phyloP scores from a whole-genome alignment of 2,797 vertebrate species.

The Darevskia mixta region DNA sequence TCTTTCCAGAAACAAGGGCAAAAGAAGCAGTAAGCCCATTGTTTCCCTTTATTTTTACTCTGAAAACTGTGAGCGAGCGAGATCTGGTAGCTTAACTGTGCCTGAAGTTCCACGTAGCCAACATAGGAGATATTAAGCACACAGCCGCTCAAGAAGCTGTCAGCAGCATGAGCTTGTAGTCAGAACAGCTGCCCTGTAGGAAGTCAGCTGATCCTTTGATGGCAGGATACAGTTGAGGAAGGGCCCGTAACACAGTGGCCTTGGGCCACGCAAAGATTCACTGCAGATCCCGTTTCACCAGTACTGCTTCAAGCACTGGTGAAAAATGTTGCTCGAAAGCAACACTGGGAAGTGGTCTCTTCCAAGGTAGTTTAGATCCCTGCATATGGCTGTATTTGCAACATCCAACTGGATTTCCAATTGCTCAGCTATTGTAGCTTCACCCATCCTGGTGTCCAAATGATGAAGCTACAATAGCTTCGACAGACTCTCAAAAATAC shows the following conservation, averaged over 20 bases:
- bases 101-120: neutral
- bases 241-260: neutral
- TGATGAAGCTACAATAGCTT: neutral
- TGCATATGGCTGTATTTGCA: neutral
- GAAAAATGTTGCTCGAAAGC: neutral
- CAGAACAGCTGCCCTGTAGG: neutral
- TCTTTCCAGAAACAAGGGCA: neutral
- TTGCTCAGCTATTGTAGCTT: neutral
- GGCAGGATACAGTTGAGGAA: slow-evolving; percentile 1
- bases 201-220: neutral
- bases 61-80: neutral
- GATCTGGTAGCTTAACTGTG: neutral
- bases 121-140: neutral
- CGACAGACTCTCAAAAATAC: neutral
- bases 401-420: neutral
- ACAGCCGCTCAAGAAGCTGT: neutral
- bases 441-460: neutral
- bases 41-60: neutral
- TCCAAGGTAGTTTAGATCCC: neutral
- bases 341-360: neutral
- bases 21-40: neutral
- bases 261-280: neutral
- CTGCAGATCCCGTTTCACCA: neutral
- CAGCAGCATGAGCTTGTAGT: neutral
- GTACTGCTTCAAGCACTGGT: neutral